Evolutionary conservation across 2,113 vertebrate species (phyloP), one percentile per base, ranked within the genome.

Genomic region (Pycnonotus jocosus): DNA sequence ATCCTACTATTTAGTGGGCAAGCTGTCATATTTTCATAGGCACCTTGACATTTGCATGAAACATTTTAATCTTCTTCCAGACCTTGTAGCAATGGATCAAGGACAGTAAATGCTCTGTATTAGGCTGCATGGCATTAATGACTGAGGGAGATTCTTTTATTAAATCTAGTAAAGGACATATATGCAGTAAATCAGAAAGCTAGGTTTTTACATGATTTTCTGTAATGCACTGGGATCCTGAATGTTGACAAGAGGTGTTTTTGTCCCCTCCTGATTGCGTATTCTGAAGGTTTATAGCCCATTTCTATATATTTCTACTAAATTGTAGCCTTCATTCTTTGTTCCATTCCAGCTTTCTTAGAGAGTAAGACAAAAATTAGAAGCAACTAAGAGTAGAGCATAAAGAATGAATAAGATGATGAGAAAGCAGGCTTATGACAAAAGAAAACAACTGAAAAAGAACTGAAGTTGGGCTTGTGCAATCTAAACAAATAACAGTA

Each of bases 21-120:
- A 51, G 45, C 11, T 33, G 27, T 69, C 6, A 0, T 69, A 53
- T 69, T 86, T 77, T 53, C 73, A 72, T 8, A 65, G 27, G 12
- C 53, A 93, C 86, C 82, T 93, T 91, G 91, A 93, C 81, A 95
- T 93, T 94, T 94, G 23, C 73, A 58, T 47, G 57, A 94, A 83
- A 61, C 37, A 51, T 77, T 89, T 88, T 81, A 84, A 80, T 81
- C 69, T 94, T 81, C 65, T 72, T 6, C 38, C 40, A 86, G 47
- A 79, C 19, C 61, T 92, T 85, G 66, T 47, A 89, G 38, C 30
- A 77, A 44, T 25, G 61, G 64, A 83, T 69, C 47, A 88, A 92
- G 76, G 71, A 33, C 30, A 66, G 30, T 48, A 28, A 44, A 56
- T 14, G 28, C 7, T 45, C 73, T 68, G 7, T 38, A 35, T 76